Conservation (phyloP, 1,140 invertebrate species). For the Caenorhabditis briggsae region DNA sequence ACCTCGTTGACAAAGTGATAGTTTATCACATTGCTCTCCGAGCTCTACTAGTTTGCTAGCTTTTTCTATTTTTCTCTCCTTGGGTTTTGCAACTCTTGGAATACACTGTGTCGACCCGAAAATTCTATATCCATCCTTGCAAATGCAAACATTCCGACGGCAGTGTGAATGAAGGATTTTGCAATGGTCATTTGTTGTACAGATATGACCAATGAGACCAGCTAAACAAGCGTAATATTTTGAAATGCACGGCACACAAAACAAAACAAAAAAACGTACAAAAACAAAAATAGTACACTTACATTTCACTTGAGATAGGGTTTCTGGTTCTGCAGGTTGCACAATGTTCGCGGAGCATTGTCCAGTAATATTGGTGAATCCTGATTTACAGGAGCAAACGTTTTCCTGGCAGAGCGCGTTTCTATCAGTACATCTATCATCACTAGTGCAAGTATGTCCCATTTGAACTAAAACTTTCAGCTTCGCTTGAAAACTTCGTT, state of each 20-base stretch:
- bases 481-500: no score
- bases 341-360: constrained; percentile 5
- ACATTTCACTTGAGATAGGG: constrained; percentile 42
- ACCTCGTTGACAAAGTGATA: constrained; percentile 46
- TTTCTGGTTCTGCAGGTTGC: constrained; percentile 18
- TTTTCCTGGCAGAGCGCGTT: constrained; percentile 41
- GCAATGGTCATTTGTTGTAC: constrained; percentile 47
- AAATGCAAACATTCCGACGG: constrained; percentile 50
- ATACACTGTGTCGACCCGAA: constrained; percentile 63
- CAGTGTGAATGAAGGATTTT: constrained; percentile 52
- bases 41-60: constrained; percentile 16
- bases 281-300: neutral
- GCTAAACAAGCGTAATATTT: constrained; percentile 54
- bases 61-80: constrained; percentile 34
- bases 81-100: constrained; percentile 15
- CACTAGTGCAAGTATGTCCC: constrained; percentile 1
- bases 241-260: constrained; percentile 38
- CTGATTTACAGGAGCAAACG: neutral
- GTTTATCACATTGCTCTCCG: constrained; percentile 46
- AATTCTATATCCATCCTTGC: constrained; percentile 56
- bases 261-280: neutral
- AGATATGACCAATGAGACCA: constrained; percentile 56
- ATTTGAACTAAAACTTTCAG: neutral
- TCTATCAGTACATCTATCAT: constrained; percentile 38
- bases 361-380: constrained; percentile 28